These are phyloP conservation scores for Dreissena polymorpha DNA, from an alignment of 1,140 invertebrate genomes.

Conservation along the genomic window DNA sequence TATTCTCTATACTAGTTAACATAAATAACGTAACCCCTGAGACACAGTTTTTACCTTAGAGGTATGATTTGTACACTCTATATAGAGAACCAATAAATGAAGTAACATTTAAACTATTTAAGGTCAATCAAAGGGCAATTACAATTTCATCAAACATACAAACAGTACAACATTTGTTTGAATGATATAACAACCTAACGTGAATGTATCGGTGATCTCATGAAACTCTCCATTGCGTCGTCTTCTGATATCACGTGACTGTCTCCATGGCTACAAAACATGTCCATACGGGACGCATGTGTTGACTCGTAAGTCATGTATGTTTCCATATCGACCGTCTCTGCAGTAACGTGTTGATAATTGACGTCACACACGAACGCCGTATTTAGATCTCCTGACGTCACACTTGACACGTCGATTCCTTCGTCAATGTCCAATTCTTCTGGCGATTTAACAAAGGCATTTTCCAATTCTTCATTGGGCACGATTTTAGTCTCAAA, in stretches of 20 bases:
- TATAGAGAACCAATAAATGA: no score
- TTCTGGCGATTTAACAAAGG: slow-evolving; percentile 19
- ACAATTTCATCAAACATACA: no score
- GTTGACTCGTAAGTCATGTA: not conserved
- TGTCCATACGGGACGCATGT: not conserved
- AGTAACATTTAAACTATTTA: no score
- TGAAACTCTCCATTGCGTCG: not conserved
- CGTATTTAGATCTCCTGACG: slow-evolving; percentile 18
- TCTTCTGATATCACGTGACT: not conserved
- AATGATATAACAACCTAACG: no score
- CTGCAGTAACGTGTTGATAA: not conserved
- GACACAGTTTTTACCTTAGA: no score
- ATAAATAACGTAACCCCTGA: no score
- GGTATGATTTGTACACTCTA: no score
- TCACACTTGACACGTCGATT: slow-evolving; percentile 41
- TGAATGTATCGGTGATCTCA: not conserved
- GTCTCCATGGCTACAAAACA: not conserved
- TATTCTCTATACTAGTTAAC: no score
- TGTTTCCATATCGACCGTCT: not conserved
- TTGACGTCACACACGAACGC: slow-evolving; percentile 23
- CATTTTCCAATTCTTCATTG: not conserved
- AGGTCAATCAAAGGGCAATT: no score
- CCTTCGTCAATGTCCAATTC: slow-evolving; percentile 37
- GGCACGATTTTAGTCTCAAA: no score
- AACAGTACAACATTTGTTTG: no score